These are phyloP conservation scores for Hyles vespertilio DNA, from an alignment of 1,140 invertebrate species.

Conservation along the genomic window DNA sequence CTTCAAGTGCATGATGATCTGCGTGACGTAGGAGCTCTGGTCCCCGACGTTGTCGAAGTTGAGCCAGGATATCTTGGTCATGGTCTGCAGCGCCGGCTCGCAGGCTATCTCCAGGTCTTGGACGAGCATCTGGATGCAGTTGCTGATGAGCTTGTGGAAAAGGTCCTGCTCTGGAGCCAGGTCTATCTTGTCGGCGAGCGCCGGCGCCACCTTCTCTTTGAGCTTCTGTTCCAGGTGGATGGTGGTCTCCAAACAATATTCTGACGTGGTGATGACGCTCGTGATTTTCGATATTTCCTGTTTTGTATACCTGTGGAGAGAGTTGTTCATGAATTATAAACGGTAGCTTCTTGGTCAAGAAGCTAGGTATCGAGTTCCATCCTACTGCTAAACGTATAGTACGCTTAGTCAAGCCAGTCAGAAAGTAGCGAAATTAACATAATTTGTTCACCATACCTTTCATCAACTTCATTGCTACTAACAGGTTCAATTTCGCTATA, in stretches of 20 bases:
- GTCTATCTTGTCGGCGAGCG: constrained; percentile 88
- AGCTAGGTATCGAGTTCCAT: too few species aligned
- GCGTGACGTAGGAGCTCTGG: constrained; percentile 96
- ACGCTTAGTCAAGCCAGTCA: too few species aligned
- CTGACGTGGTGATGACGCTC: constrained; percentile 96
- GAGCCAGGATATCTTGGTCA: constrained; percentile 96
- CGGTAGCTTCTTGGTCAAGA: too few species aligned
- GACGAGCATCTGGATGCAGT: constrained; percentile 94
- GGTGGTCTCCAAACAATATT: constrained; percentile 99
- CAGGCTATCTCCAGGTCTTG: constrained; percentile 97
- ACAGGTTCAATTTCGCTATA: too few species aligned
- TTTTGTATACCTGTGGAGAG: constrained; percentile 82
- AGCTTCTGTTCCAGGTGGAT: constrained; percentile 97
- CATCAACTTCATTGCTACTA: too few species aligned
- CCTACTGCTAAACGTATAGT: too few species aligned
- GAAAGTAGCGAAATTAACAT: too few species aligned
- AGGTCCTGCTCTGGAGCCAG: constrained; percentile 94
- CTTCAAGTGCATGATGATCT: constrained; percentile 91
- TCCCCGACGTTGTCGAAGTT: constrained; percentile 96
- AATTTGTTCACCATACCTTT: too few species aligned
- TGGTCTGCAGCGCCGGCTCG: constrained; percentile 93
- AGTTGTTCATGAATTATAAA: background rate
- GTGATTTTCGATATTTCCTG: constrained; percentile 94
- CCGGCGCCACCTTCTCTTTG: constrained; percentile 91
- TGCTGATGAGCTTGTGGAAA: constrained; percentile 92